Percentiles rank a stretch among this genome's conserved stretches.
Conservation (phyloP, 1,140 invertebrate species). For the Atta texana region DNA sequence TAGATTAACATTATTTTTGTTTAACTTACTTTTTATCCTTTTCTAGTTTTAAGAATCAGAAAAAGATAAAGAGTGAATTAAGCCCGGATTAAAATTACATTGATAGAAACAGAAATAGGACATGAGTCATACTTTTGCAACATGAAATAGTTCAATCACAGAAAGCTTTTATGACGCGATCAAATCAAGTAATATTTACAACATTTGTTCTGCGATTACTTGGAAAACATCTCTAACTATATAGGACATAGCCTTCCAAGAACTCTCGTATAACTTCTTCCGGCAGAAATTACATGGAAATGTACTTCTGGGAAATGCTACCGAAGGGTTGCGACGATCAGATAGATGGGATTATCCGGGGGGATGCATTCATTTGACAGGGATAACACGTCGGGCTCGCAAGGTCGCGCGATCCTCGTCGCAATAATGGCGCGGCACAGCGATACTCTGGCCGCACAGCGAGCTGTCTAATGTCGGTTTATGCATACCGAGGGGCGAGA, state of each 20-base stretch:
- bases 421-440: constrained; percentile 9
- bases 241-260: not conserved
- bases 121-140: not conserved
- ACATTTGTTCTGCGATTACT: not conserved
- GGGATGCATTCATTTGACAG: constrained; percentile 10
- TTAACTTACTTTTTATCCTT: too few species aligned
- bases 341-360: constrained; percentile 2
- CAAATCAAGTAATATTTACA: not conserved
- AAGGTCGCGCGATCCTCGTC: constrained; percentile 32
- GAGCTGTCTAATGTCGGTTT: constrained; percentile 23
- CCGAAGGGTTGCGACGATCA: not conserved
- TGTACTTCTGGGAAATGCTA: not conserved
- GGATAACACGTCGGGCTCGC: not conserved
- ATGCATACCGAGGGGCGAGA: constrained; percentile 20
- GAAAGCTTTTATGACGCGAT: not conserved
- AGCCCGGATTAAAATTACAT: too few species aligned
- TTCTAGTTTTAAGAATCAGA: too few species aligned
- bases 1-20: too few species aligned
- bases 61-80: too few species aligned
- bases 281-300: not conserved
- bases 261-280: not conserved
- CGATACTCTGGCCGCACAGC: not conserved
- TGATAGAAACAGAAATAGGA: too few species aligned
- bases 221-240: not conserved
- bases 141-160: not conserved